Conservation (phyloP, 2,113 vertebrate species). For the Sturnira hondurensis region DNA sequence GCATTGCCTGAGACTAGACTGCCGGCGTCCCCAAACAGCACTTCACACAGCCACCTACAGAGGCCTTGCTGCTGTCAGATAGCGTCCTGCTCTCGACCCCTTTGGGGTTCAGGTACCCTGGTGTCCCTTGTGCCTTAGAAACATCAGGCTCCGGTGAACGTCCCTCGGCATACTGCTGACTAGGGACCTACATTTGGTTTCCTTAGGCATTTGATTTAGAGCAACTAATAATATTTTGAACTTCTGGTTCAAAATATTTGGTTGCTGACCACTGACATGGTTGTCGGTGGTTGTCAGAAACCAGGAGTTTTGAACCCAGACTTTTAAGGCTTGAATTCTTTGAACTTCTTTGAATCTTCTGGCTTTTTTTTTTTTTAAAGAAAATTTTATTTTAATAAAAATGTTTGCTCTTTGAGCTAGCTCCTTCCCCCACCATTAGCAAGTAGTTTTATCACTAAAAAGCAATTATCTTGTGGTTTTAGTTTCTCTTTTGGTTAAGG, state of each 20-base stretch:
- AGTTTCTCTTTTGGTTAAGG: conserved; percentile 28
- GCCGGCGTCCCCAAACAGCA: not conserved
- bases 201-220: not conserved
- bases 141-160: not conserved
- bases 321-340: conserved; percentile 13
- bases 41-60: not conserved
- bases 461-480: not conserved
- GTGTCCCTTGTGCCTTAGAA: not conserved
- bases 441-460: no score
- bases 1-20: not conserved
- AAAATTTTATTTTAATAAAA: no score
- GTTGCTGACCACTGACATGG: not conserved
- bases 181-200: not conserved
- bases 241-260: not conserved
- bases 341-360: not conserved
- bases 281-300: conserved; percentile 5
- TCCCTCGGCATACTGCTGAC: not conserved
- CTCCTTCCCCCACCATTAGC: no score
- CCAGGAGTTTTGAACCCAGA: not conserved
- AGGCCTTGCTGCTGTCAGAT: not conserved
- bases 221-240: not conserved
- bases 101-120: not conserved
- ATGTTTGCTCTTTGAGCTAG: no score
- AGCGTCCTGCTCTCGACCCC: not conserved
- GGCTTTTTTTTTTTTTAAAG: not conserved